Percentiles rank a stretch among this genome's conserved stretches.
These are phyloP conservation scores for Ateles fusciceps DNA, from an alignment of 2,797 vertebrate genomes.

Conservation along the genomic window DNA sequence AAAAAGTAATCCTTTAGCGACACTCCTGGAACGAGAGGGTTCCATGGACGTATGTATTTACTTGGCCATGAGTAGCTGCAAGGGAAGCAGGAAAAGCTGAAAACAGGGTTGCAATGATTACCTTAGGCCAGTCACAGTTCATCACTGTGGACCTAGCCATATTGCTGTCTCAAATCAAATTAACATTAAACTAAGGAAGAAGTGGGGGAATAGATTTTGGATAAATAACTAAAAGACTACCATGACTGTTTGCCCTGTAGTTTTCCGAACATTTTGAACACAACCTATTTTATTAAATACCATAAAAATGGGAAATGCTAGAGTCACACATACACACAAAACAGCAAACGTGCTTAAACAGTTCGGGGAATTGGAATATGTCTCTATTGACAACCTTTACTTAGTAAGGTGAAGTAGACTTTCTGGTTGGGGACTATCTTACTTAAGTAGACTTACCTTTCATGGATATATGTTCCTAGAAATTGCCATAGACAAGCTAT, in stretches of 20 bases:
- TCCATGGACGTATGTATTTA: neutral
- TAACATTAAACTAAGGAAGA: neutral
- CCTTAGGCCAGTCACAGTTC: neutral
- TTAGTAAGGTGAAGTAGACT: neutral
- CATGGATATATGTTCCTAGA: neutral
- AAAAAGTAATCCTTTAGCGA: neutral
- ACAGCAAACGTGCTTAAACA: neutral
- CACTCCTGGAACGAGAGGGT: neutral
- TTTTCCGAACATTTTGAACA: neutral
- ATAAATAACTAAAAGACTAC: neutral
- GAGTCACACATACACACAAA: neutral
- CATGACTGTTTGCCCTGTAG: neutral
- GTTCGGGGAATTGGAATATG: neutral
- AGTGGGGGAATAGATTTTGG: neutral
- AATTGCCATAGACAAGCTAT: neutral
- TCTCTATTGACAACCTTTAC: neutral
- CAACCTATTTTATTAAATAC: neutral
- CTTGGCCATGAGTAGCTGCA: neutral
- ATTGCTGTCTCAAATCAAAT: neutral
- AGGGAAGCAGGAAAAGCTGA: neutral
- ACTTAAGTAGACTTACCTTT: neutral
- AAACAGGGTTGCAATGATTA: neutral
- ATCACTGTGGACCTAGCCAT: neutral
- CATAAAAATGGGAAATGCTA: neutral
- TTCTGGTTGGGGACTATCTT: neutral